A percentile compares a stretch with the other conserved stretches of the same genome.
Evolutionary conservation across 2,888 invertebrate genomes (phyloP).

Genomic region (Hemithea aestivaria): DNA sequence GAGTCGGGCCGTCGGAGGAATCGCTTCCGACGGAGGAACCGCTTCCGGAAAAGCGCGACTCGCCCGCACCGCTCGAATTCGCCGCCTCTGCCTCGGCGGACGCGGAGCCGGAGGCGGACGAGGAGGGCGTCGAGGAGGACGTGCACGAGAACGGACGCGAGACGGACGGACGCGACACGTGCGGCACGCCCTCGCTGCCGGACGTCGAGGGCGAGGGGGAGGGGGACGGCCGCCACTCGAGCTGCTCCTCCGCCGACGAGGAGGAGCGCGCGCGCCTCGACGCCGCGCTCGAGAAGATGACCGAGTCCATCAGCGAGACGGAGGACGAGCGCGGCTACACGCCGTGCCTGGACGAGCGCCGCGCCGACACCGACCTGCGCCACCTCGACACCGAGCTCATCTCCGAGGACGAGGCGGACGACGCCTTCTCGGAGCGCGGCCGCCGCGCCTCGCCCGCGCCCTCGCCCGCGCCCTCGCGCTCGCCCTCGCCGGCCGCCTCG

Average conservation of each 20-base stretch:
- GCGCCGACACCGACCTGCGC: conserved; percentile 60
- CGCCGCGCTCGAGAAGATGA: conserved; percentile 67
- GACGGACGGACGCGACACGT: conserved; percentile 21
- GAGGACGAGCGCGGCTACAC: conserved; percentile 85
- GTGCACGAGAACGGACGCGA: conserved; percentile 22
- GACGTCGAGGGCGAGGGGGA: conserved; percentile 26
- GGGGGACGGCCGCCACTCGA: conserved; percentile 14
- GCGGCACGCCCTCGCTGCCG: conserved; percentile 16
- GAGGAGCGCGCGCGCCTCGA: conserved; percentile 19
- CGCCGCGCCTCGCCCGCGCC: conserved; percentile 57
- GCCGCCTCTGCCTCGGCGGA: neutral
- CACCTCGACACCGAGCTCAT: conserved; percentile 85
- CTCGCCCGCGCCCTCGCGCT: conserved; percentile 47
- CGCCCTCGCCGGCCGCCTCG: conserved; percentile 48
- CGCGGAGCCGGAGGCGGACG: conserved; percentile 8
- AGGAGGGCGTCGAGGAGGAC: conserved; percentile 4
- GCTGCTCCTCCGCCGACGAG: conserved; percentile 20
- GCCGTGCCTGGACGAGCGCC: conserved; percentile 84
- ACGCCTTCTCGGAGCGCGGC: conserved; percentile 81
- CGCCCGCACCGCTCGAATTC: too few relatives aligned
- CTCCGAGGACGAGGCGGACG: conserved; percentile 84
- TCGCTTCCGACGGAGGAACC: neutral
- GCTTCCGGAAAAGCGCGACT: too few relatives aligned
- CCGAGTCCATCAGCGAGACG: conserved; percentile 81
- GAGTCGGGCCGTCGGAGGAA: too few relatives aligned